Conservation (phyloP, 2,888 invertebrate species). For the Tipula helvola region DNA sequence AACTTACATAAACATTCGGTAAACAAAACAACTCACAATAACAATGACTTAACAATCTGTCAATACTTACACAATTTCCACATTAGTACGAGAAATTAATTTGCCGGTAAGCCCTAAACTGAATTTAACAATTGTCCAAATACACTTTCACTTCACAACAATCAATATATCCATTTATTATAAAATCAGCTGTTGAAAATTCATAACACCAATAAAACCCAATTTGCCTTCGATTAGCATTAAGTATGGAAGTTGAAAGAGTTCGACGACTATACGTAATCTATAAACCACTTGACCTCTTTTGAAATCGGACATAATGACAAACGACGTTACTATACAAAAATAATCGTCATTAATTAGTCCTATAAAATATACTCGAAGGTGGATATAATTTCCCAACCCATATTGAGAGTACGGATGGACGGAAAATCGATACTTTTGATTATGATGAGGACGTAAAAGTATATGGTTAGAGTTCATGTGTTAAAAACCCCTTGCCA, state of each 20-base stretch:
- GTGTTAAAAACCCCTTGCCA: not conserved
- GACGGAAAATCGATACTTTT: not conserved
- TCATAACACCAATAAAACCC: not conserved
- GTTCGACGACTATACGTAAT: not conserved
- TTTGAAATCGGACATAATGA: not conserved
- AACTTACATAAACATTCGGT: too few relatives aligned
- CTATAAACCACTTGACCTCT: not conserved
- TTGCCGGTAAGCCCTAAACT: too few relatives aligned
- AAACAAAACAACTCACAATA: too few relatives aligned
- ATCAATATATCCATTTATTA: not conserved
- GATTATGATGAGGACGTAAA: not conserved
- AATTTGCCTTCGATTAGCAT: not conserved
- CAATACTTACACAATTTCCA: too few relatives aligned
- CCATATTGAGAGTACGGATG: not conserved
- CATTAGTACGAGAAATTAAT: too few relatives aligned
- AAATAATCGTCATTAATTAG: not conserved
- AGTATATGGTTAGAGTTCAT: not conserved
- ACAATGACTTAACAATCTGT: too few relatives aligned
- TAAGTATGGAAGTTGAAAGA: not conserved
- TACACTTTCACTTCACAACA: not conserved
- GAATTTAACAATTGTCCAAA: not conserved
- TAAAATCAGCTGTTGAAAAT: not conserved
- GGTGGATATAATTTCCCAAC: not conserved
- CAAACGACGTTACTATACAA: not conserved
- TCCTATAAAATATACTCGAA: not conserved